Evolutionary conservation across 1,140 invertebrate species (phyloP).

Genomic region (Akabosia matsudoensis): DNA sequence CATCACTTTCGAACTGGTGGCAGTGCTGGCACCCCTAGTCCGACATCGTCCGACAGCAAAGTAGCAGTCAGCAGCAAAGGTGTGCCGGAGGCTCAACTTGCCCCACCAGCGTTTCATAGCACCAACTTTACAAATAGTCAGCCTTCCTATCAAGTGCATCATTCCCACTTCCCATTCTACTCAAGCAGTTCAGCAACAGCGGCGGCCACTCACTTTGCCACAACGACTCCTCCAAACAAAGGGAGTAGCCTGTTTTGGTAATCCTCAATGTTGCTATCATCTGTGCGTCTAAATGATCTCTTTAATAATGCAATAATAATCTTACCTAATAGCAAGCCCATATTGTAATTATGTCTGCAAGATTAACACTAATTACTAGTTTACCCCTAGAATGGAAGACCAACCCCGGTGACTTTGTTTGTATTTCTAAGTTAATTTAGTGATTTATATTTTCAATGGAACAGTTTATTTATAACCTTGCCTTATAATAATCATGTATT

Average conservation of each 20-base stretch:
- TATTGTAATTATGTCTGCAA: too few species aligned
- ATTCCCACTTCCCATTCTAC: conserved; percentile 13
- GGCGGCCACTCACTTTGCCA: neutral
- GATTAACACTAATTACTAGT: too few species aligned
- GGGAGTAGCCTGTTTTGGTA: neutral
- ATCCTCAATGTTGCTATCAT: too few species aligned
- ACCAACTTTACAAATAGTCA: neutral
- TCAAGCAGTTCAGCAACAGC: neutral
- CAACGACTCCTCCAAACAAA: neutral
- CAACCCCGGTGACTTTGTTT: too few species aligned
- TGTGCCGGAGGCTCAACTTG: neutral
- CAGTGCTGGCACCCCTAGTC: conserved; percentile 4
- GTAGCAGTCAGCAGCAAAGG: neutral
- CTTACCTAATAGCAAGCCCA: too few species aligned
- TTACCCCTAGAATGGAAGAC: too few species aligned
- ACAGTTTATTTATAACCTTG: too few species aligned
- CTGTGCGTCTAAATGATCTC: too few species aligned
- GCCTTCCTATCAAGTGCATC: neutral
- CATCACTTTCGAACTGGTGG: neutral
- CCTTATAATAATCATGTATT: too few species aligned
- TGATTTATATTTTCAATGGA: too few species aligned
- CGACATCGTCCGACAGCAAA: neutral
- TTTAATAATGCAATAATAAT: too few species aligned
- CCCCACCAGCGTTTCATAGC: neutral
- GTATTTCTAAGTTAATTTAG: too few species aligned